Percentiles rank a stretch among this genome's conserved stretches.
These are phyloP conservation scores for Ophioninae sp. DNA, from an alignment of 2,888 invertebrate species.

Conservation along the genomic window DNA sequence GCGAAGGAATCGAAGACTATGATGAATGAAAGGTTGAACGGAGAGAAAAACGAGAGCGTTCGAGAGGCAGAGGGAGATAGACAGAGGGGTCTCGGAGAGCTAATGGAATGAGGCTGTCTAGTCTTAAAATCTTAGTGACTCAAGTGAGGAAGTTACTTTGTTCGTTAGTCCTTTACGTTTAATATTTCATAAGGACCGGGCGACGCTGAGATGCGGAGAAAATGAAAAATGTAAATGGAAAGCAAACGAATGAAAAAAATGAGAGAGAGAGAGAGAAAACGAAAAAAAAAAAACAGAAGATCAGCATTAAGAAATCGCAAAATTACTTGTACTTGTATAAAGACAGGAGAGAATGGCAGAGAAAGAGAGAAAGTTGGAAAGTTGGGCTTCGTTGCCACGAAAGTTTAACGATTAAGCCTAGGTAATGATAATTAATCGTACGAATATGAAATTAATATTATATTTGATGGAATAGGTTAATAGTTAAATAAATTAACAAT, in stretches of 20 bases:
- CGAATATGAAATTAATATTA: slow-evolving; percentile 74
- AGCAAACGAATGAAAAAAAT: slow-evolving; percentile 35
- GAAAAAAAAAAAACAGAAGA: slow-evolving; percentile 25
- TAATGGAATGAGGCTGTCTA: slow-evolving; percentile 78
- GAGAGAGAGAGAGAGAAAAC: slow-evolving; percentile 12
- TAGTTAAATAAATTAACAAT: slow-evolving; percentile 66
- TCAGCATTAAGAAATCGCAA: slow-evolving; percentile 34
- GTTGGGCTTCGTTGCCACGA: slow-evolving; percentile 55
- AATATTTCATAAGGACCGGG: slow-evolving; percentile 65
- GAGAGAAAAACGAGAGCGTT: slow-evolving; percentile 55
- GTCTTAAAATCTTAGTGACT: slow-evolving; percentile 78
- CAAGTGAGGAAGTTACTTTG: slow-evolving; percentile 69
- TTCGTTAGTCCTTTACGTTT: slow-evolving; percentile 70
- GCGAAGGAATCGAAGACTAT: slow-evolving; percentile 49
- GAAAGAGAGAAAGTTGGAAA: slow-evolving; percentile 28
- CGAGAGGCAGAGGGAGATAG: slow-evolving; percentile 49
- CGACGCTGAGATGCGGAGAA: slow-evolving; percentile 27
- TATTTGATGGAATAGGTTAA: slow-evolving; percentile 61
- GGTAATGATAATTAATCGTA: slow-evolving; percentile 71
- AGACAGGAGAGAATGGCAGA: slow-evolving; percentile 56
- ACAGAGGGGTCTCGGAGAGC: slow-evolving; percentile 67
- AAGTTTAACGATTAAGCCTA: slow-evolving; percentile 60
- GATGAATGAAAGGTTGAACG: slow-evolving; percentile 60
- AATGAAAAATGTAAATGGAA: slow-evolving; percentile 64
- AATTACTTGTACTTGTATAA: slow-evolving; percentile 67